These are phyloP conservation scores for Microplitis deprimator DNA, from an alignment of 2,888 invertebrate species.

Conservation along the genomic window DNA sequence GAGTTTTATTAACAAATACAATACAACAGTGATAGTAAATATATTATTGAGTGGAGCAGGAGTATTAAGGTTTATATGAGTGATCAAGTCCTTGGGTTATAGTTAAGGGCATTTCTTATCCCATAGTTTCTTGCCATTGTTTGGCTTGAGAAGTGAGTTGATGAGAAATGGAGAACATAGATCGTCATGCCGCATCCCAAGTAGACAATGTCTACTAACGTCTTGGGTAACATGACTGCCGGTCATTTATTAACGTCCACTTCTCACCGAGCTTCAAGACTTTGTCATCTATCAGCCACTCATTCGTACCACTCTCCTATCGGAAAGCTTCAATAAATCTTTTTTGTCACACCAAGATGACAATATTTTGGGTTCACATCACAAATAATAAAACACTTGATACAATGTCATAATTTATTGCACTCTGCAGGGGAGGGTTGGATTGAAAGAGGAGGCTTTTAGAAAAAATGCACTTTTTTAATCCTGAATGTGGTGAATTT, in stretches of 20 bases:
- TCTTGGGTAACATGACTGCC: constrained; percentile 51
- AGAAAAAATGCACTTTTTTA: not conserved
- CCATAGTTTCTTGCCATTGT: constrained; percentile 59
- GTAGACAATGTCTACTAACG: constrained; percentile 51
- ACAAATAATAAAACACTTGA: not conserved
- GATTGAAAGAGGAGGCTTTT: no score
- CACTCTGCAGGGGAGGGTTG: not conserved
- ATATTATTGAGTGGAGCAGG: not conserved
- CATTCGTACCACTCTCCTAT: constrained; percentile 53
- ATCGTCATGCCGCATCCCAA: constrained; percentile 64
- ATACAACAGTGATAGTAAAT: no score
- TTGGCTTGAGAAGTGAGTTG: constrained; percentile 55
- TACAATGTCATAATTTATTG: not conserved
- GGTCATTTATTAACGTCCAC: constrained; percentile 65
- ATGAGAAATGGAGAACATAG: constrained; percentile 68
- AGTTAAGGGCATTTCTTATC: constrained; percentile 56
- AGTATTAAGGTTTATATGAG: constrained; percentile 50
- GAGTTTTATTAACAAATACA: no score
- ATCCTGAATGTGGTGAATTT: not conserved
- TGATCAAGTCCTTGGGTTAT: constrained; percentile 57
- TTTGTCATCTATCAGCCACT: constrained; percentile 56
- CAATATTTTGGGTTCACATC: not conserved
- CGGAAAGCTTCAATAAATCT: constrained; percentile 7
- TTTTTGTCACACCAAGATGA: not conserved
- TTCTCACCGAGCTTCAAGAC: constrained; percentile 48